Percentiles rank a stretch among this genome's conserved stretches.
Evolutionary conservation across 2,113 vertebrate genomes (phyloP).

Genomic region (Melanotaenia duboulayi): DNA sequence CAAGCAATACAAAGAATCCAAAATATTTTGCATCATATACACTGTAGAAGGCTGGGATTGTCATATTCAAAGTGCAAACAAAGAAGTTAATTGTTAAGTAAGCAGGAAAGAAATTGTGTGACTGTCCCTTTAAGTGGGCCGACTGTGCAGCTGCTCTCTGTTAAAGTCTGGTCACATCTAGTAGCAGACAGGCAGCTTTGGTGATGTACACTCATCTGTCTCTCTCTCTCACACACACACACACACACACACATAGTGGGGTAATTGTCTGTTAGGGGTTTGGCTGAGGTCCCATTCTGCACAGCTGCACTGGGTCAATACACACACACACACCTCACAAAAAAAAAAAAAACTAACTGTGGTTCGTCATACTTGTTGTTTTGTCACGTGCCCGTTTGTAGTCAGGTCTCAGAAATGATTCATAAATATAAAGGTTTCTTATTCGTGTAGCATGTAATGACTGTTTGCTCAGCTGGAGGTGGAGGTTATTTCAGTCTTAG

Average conservation of each 20-base stretch:
- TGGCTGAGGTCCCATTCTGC: conserved; percentile 71
- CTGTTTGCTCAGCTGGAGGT: conserved; percentile 44
- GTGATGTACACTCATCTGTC: conserved; percentile 59
- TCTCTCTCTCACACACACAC: conserved; percentile 25
- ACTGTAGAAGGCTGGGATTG: not conserved
- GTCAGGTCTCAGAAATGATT: conserved; percentile 15
- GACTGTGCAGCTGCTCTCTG: conserved; percentile 69
- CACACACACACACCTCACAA: conserved; percentile 42
- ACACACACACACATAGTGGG: conserved; percentile 63
- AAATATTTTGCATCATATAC: no score
- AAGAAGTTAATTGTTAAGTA: not conserved
- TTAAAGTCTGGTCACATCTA: conserved; percentile 76
- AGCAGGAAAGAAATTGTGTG: conserved; percentile 12
- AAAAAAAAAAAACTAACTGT: not conserved
- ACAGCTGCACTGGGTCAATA: conserved; percentile 76
- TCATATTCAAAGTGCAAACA: not conserved
- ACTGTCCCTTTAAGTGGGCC: conserved; percentile 65
- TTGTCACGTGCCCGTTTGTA: conserved; percentile 23
- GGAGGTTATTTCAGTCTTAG: conserved; percentile 7
- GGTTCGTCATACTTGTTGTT: conserved; percentile 35
- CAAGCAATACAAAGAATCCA: no score
- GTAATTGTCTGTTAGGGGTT: conserved; percentile 78
- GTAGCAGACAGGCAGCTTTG: conserved; percentile 68
- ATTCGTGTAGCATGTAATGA: not conserved
- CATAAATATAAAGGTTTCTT: conserved; percentile 3